Base-by-base conservation (phyloP, 1,140 invertebrate species). In the Homarus americanus region DNA sequence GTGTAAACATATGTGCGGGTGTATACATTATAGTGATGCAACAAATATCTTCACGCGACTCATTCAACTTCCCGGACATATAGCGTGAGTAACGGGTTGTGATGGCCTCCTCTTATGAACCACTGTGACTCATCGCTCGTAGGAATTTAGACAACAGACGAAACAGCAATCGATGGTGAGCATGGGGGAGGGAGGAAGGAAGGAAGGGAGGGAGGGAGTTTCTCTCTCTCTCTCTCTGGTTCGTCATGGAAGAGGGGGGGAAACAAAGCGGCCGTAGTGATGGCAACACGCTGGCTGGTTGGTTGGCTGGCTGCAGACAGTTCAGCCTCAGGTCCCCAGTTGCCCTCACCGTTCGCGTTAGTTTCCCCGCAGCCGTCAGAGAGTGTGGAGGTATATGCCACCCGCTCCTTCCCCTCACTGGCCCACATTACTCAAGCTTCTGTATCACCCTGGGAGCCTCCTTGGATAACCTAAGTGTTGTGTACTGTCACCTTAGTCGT, bases 211-310 rank as follows among this genome's bases (percentile, higher is more conserved):
- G 53, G 53, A 58, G 53, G 53, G 12, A 20, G n/a, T 32, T n/a
- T 58, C 53, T 58, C 53, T 58, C 53, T 49, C 15, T 49, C 44
- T 15, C 44, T 7, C 44, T 7, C n/a, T n/a, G n/a, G n/a, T n/a
- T n/a, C n/a, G 12, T 28, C n/a, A 32, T 69, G 63, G 63, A 15
- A 32, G 63, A 15, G 44, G 12, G 44, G 44, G 63, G 63, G 63
- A 69, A 69, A 69, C 63, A 69, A 69, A 69, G 63, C 63, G 63
- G 12, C 63, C 7, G 28, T 69, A 28, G 28, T 69, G 63, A 32
- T 69, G 63, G 63, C 63, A 69, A 69, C 63, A 49, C 44, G 44
- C 44, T 49, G n/a, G n/a, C n/a, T n/a, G n/a, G n/a, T n/a, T n/a
- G n/a, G n/a, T n/a, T n/a, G n/a, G n/a, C n/a, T 20, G 15, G 53